Evolutionary conservation across 2,797 vertebrate genomes (phyloP).

Genomic region (Simalia tracyae): DNA sequence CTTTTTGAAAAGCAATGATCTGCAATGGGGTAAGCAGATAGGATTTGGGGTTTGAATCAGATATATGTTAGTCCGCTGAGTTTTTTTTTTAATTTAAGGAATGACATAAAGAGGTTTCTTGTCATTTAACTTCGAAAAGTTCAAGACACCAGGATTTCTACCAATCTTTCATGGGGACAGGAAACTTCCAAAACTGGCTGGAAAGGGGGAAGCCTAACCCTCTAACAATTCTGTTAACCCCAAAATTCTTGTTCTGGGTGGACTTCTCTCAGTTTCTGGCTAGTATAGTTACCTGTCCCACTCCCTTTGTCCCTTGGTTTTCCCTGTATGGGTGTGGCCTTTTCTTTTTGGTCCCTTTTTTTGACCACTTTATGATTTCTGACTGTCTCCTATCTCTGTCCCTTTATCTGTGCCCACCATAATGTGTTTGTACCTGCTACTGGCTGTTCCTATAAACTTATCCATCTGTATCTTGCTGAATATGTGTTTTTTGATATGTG

Average conservation of each 20-base stretch:
- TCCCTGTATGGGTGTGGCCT: not conserved
- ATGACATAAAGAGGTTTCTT: not conserved
- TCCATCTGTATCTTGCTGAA: not conserved
- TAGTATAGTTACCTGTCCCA: not conserved
- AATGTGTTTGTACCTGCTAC: not conserved
- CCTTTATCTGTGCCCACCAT: not conserved
- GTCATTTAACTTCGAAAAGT: not conserved
- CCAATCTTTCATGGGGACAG: not conserved
- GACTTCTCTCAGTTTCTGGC: not conserved
- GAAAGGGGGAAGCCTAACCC: not conserved
- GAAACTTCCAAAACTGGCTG: not conserved
- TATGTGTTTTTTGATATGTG: not conserved
- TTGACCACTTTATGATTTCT: not conserved
- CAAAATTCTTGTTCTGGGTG: not conserved
- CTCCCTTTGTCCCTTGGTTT: not conserved
- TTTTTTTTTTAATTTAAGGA: not conserved
- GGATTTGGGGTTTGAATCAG: not conserved
- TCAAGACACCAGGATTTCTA: not conserved
- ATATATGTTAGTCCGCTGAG: too few species aligned
- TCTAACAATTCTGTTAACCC: not conserved
- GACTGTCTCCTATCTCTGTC: not conserved
- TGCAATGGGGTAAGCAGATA: not conserved
- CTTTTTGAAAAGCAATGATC: not conserved
- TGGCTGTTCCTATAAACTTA: not conserved
- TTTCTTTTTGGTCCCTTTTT: not conserved